These are phyloP conservation scores for Nebria brevicollis DNA, from an alignment of 2,888 invertebrate genomes.

Conservation along the genomic window DNA sequence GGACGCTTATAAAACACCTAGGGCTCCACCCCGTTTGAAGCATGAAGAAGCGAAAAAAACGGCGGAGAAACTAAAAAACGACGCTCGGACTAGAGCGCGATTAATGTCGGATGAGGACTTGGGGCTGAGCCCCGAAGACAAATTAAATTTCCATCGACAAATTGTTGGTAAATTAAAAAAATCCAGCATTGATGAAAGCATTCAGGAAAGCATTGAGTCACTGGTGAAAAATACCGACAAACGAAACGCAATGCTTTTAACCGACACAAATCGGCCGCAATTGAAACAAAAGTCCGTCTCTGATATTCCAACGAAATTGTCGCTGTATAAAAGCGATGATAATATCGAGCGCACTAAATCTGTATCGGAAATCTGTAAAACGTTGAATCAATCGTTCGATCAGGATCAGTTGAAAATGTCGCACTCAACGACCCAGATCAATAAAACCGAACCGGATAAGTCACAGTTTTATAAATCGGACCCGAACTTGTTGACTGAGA, in stretches of 20 bases:
- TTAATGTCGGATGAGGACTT: conserved; percentile 79
- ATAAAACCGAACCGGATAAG: conserved; percentile 20
- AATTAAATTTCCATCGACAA: conserved; percentile 67
- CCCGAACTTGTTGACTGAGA: conserved; percentile 59
- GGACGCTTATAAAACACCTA: conserved; percentile 64
- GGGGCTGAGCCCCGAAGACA: conserved; percentile 77
- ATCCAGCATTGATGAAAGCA: conserved; percentile 50
- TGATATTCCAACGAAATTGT: conserved; percentile 47
- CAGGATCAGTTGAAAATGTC: conserved; percentile 34
- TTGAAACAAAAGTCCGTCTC: conserved; percentile 51
- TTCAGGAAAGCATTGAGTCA: conserved; percentile 55
- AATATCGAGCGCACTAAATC: conserved; percentile 56
- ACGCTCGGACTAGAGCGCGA: conserved; percentile 70
- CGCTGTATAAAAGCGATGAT: conserved; percentile 31
- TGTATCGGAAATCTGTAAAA: conserved; percentile 55
- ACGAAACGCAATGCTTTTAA: conserved; percentile 56
- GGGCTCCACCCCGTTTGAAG: conserved; percentile 65
- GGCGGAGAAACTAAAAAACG: conserved; percentile 70
- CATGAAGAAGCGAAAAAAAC: conserved; percentile 64
- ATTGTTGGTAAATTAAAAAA: conserved; percentile 55
- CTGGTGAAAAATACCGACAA: conserved; percentile 56
- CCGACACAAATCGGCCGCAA: conserved; percentile 58
- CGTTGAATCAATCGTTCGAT: conserved; percentile 39
- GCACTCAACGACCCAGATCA: conserved; percentile 34
- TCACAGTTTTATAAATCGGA: conserved; percentile 60